These are phyloP conservation scores for Sarcophaga carnaria DNA, from an alignment of 2,888 invertebrate genomes.

Conservation along the genomic window DNA sequence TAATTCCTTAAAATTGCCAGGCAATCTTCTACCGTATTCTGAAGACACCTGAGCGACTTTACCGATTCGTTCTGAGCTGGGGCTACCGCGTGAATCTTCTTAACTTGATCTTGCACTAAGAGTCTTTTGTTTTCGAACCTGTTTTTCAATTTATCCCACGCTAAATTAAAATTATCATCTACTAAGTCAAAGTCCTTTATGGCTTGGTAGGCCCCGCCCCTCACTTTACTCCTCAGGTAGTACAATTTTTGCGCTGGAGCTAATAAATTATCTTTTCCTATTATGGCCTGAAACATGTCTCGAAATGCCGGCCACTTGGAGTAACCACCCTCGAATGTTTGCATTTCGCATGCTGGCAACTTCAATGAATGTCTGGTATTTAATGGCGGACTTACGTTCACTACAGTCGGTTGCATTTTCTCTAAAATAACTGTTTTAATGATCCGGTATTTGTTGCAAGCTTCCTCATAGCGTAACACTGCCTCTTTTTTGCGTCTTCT, in stretches of 20 bases:
- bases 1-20: background rate
- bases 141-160: background rate
- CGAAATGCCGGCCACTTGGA: too few species aligned
- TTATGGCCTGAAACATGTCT: too few species aligned
- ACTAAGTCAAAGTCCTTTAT: conserved; percentile 4
- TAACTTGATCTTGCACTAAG: background rate
- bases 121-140: background rate
- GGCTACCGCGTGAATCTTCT: background rate
- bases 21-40: background rate
- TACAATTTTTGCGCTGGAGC: too few species aligned
- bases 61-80: background rate
- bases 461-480: background rate
- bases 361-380: too few species aligned
- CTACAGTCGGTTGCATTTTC: too few species aligned
- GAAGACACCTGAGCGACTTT: background rate
- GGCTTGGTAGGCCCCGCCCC: conserved; percentile 1
- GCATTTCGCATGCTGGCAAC: too few species aligned
- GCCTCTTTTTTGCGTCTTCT: background rate
- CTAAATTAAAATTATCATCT: conserved; percentile 6
- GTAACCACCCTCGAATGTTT: too few species aligned
- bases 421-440: background rate
- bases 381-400: too few species aligned
- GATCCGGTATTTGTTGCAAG: background rate
- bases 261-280: too few species aligned
- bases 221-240: background rate